Conservation (phyloP, 2,888 invertebrate genomes). For the Pelosia muscerda region DNA sequence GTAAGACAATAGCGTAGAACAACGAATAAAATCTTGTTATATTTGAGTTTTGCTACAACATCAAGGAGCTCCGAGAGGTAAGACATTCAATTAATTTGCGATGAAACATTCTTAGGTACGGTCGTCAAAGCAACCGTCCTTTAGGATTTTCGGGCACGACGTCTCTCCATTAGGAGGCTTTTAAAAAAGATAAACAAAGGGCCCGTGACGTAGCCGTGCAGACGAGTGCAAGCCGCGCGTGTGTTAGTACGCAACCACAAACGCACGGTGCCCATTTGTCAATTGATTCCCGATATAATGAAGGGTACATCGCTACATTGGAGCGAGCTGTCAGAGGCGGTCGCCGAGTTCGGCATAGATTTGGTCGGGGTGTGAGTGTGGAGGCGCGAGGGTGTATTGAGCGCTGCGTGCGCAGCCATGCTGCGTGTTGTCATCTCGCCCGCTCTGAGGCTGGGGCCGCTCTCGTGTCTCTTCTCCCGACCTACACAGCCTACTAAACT, state of each 20-base stretch:
- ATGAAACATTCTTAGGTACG: slow-evolving; percentile 54
- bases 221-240: slow-evolving; percentile 54
- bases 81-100: slow-evolving; percentile 61
- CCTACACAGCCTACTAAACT: slow-evolving; percentile 71
- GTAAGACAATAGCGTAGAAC: slow-evolving; percentile 20
- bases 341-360: slow-evolving; percentile 77
- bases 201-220: slow-evolving; percentile 35
- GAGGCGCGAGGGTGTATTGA: slow-evolving; percentile 71
- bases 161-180: slow-evolving; percentile 63
- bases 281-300: slow-evolving; percentile 86
- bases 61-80: slow-evolving; percentile 48
- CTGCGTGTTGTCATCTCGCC: slow-evolving; percentile 70
- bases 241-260: slow-evolving; percentile 52
- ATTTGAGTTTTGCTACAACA: slow-evolving; percentile 46
- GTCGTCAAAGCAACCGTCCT: slow-evolving; percentile 46
- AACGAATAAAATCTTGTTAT: slow-evolving; percentile 6
- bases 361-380: slow-evolving; percentile 70
- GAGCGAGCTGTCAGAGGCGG: slow-evolving; percentile 80
- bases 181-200: slow-evolving; percentile 73
- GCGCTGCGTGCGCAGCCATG: slow-evolving; percentile 74
- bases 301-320: slow-evolving; percentile 83
- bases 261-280: slow-evolving; percentile 76
- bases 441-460: slow-evolving; percentile 49
- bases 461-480: slow-evolving; percentile 53
- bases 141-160: slow-evolving; percentile 46